Conservation (phyloP, 2,113 vertebrate species). For the Psilopsiagon aurifrons region DNA sequence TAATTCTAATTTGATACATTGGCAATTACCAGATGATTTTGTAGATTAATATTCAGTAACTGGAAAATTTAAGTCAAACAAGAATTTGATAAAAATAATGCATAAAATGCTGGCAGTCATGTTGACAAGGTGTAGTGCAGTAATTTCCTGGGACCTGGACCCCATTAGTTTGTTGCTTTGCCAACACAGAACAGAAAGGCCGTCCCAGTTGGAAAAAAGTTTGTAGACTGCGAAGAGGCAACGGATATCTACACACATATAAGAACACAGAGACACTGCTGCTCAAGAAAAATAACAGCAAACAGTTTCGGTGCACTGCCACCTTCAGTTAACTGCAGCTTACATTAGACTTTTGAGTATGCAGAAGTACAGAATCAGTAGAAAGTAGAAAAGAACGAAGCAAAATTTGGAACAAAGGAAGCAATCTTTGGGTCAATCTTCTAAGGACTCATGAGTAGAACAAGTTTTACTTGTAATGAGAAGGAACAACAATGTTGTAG, state of each 20-base stretch:
- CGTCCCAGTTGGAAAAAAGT: background rate
- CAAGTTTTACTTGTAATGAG: background rate
- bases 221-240: background rate
- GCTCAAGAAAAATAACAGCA: background rate
- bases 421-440: background rate
- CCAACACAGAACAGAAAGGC: background rate
- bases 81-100: background rate
- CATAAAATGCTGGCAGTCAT: background rate
- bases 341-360: fast-evolving
- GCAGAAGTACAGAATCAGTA: background rate
- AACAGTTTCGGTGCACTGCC: background rate
- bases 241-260: background rate
- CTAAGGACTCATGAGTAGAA: background rate
- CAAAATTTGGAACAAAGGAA: background rate
- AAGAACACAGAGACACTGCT: background rate
- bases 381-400: background rate
- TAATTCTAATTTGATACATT: background rate
- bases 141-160: background rate
- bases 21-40: background rate
- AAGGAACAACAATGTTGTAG: background rate
- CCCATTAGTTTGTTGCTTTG: background rate
- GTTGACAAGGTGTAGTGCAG: background rate
- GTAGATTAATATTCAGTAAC: background rate
- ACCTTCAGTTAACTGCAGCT: background rate
- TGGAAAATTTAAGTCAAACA: background rate